Conservation (phyloP, 2,888 invertebrate species). For the Leistus spinibarbis region DNA sequence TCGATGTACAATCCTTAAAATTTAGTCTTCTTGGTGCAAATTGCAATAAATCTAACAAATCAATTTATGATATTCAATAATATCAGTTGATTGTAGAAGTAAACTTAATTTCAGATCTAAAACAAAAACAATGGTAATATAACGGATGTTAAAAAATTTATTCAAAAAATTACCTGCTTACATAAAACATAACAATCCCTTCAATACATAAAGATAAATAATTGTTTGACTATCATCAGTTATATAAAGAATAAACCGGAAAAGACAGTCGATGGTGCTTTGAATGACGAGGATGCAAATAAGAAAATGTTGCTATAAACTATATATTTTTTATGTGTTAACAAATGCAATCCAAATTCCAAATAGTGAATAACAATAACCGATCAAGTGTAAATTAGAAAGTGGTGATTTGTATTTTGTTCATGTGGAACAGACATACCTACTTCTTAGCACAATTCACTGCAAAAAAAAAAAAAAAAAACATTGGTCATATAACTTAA, state of each 20-base stretch:
- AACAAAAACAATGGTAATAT: background rate
- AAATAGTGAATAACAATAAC: conserved; percentile 19
- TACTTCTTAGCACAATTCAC: conserved; percentile 12
- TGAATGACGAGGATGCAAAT: background rate
- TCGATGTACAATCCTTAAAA: no score
- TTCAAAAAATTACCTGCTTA: no score
- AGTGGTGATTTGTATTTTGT: conserved; percentile 36
- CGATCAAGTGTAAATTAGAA: conserved; percentile 37
- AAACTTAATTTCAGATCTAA: no score
- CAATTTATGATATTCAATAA: no score
- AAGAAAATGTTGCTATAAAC: background rate
- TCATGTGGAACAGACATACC: conserved; percentile 26
- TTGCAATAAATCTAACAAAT: no score
- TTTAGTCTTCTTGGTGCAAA: no score
- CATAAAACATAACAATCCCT: no score
- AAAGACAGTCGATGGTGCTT: background rate
- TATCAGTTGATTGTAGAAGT: no score
- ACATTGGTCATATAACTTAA: background rate
- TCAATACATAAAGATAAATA: background rate
- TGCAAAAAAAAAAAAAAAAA: background rate
- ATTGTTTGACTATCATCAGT: background rate
- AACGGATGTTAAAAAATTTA: background rate
- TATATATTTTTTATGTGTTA: background rate
- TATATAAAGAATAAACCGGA: background rate
- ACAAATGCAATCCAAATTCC: no score